These are phyloP conservation scores for Drepana falcataria DNA, from an alignment of 2,888 invertebrate genomes.

Conservation along the genomic window DNA sequence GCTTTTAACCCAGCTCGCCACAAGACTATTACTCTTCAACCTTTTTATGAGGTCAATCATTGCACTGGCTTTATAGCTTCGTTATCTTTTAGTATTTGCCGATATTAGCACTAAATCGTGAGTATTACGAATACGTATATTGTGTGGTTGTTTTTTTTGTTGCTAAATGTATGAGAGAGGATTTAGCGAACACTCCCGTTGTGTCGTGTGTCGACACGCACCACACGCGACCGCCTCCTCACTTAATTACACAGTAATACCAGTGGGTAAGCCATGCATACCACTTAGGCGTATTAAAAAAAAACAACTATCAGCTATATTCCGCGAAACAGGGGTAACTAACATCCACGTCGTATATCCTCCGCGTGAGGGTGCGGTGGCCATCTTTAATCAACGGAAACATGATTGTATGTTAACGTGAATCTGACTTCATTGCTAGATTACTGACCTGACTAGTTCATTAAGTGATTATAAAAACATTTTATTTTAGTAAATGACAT, in stretches of 20 bases:
- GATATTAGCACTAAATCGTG: neutral
- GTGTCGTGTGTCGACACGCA: slow-evolving; percentile 30
- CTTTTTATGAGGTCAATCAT: slow-evolving; percentile 10
- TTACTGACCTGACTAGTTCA: neutral
- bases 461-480: neutral
- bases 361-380: slow-evolving; percentile 23
- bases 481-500: neutral
- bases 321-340: slow-evolving; percentile 37
- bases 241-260: slow-evolving; percentile 44
- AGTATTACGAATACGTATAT: too few species aligned
- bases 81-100: neutral
- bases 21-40: slow-evolving; percentile 17
- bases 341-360: slow-evolving; percentile 15
- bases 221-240: slow-evolving; percentile 18
- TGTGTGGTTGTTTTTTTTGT: neutral
- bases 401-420: slow-evolving; percentile 20
- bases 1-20: slow-evolving; percentile 6
- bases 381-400: slow-evolving; percentile 40
- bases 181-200: slow-evolving; percentile 42
- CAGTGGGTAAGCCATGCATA: slow-evolving; percentile 17
- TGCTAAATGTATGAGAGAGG: slow-evolving; percentile 13
- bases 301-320: slow-evolving; percentile 37
- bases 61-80: neutral
- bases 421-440: slow-evolving; percentile 9
- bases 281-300: slow-evolving; percentile 59